Conservation (phyloP, 2,797 vertebrate genomes). For the Gymnodraco acuticeps region DNA sequence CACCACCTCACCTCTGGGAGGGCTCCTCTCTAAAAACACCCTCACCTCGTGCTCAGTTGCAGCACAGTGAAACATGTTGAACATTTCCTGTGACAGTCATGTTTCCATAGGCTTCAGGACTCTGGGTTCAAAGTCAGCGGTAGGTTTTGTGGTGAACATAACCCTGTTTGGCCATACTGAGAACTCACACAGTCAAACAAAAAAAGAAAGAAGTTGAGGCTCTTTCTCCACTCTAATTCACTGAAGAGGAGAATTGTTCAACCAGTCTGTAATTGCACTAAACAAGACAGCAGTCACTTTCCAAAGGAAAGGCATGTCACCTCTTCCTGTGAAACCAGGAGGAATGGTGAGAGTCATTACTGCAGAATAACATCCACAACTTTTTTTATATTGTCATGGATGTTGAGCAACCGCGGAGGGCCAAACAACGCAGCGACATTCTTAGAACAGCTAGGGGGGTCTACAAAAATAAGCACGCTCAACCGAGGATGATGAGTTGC, state of each 20-base stretch:
- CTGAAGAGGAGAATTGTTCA: constrained; percentile 42
- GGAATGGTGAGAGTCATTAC: constrained; percentile 40
- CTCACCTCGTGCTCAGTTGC: constrained; percentile 66
- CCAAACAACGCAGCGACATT: constrained; percentile 52
- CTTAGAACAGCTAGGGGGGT: constrained; percentile 48
- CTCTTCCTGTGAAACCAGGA: constrained; percentile 64
- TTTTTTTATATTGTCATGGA: constrained; percentile 58
- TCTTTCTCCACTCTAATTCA: constrained; percentile 48
- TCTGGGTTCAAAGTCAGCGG: constrained; percentile 43
- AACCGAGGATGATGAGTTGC: constrained; percentile 58
- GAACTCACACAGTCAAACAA: constrained; percentile 52
- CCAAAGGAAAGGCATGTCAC: constrained; percentile 72
- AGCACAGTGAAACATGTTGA: constrained; percentile 78
- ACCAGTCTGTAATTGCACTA: constrained; percentile 67
- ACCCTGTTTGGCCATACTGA: constrained; percentile 66
- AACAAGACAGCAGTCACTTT: constrained; percentile 73
- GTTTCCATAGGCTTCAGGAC: constrained; percentile 69
- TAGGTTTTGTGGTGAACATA: constrained; percentile 57
- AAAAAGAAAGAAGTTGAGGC: constrained; percentile 14
- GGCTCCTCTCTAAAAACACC: constrained; percentile 61
- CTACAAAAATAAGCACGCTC: constrained; percentile 62
- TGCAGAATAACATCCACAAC: constrained; percentile 61
- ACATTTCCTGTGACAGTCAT: constrained; percentile 84
- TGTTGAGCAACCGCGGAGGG: constrained; percentile 57
- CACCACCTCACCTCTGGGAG: constrained; percentile 66